Percentiles rank a stretch among this genome's conserved stretches.
phyloP scores from a whole-genome alignment of 2,113 vertebrate genomes.

The Crotalus tigris region DNA sequence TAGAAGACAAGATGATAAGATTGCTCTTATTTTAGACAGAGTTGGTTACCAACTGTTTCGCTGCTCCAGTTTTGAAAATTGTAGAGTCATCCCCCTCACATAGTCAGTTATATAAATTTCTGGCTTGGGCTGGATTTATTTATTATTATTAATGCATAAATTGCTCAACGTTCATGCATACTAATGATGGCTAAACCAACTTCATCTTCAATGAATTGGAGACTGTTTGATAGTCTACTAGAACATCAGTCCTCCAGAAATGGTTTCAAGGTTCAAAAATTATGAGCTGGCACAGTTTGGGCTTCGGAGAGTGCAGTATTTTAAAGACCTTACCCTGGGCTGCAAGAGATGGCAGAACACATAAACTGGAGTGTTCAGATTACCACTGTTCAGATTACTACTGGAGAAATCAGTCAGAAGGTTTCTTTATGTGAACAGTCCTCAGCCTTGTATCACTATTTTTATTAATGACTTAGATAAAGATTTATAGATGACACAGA shows the following conservation, averaged over 20 bases:
- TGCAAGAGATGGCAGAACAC: not conserved
- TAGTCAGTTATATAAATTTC: not conserved
- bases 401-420: not conserved
- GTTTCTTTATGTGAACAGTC: not conserved
- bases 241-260: not conserved
- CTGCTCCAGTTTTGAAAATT: not conserved
- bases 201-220: not conserved
- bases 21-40: not conserved
- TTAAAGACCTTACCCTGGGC: not conserved
- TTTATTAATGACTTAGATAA: not conserved
- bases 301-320: not conserved
- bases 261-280: not conserved
- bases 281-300: not conserved
- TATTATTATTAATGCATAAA: not conserved
- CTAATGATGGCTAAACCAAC: not conserved
- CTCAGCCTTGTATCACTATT: not conserved
- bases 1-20: not conserved
- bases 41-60: not conserved
- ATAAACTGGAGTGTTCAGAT: not conserved
- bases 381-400: no score
- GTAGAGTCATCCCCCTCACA: not conserved
- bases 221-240: not conserved
- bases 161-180: no score
- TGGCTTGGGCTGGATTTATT: not conserved
- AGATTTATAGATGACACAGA: not conserved